A percentile compares a stretch with the other conserved stretches of the same genome.
These are phyloP conservation scores for Strigamia crassipes DNA, from an alignment of 2,888 invertebrate species.

Conservation along the genomic window DNA sequence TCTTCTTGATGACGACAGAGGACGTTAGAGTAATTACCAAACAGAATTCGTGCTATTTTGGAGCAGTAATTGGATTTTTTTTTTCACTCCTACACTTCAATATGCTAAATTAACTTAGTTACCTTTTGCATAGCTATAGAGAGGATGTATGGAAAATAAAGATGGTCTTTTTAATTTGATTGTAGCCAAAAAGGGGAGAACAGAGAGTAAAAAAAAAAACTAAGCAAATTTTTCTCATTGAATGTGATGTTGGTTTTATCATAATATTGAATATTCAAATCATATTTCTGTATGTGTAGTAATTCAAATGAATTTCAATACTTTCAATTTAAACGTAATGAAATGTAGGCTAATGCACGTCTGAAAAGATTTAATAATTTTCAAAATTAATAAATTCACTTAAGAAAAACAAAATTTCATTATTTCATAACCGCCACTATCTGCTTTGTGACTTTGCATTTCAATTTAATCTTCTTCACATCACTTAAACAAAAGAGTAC, in stretches of 20 bases:
- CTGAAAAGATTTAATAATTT: neutral
- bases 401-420: neutral
- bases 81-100: conserved; percentile 2
- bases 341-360: neutral
- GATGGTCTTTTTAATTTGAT: conserved; percentile 34
- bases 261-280: neutral
- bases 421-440: neutral
- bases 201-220: neutral
- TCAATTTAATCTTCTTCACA: too few species aligned
- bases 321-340: neutral
- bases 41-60: conserved; percentile 25
- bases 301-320: conserved; percentile 4
- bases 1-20: conserved; percentile 19
- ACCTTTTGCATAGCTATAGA: conserved; percentile 23
- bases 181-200: neutral
- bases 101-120: conserved; percentile 34
- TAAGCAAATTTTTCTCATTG: neutral
- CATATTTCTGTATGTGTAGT: neutral
- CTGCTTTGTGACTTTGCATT: too few species aligned
- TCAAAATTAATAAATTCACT: neutral
- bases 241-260: neutral
- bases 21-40: conserved; percentile 18
- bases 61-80: conserved; percentile 15
- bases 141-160: conserved; percentile 31
- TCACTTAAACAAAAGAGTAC: too few species aligned